These are phyloP conservation scores for Globicephala melas DNA, from an alignment of 2,113 vertebrate genomes.

Conservation along the genomic window DNA sequence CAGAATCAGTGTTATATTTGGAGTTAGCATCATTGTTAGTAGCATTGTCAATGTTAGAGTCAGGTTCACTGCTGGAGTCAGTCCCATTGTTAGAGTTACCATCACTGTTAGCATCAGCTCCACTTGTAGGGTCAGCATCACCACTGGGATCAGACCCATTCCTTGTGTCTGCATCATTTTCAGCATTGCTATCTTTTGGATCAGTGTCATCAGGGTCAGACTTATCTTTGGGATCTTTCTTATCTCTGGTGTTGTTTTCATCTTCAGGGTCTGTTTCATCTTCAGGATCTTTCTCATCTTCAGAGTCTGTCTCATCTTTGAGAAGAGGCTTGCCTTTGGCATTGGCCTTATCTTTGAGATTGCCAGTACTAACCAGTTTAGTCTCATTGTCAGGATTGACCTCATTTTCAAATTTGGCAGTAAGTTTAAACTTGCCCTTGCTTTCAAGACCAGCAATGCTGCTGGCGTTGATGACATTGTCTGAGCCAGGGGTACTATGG, in stretches of 20 bases:
- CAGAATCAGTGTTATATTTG: neutral
- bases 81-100: conserved; percentile 16
- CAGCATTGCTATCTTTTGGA: conserved; percentile 36
- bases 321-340: neutral
- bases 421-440: neutral
- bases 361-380: neutral
- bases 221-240: conserved; percentile 64
- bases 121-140: conserved; percentile 15
- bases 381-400: neutral
- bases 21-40: neutral
- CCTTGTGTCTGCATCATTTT: conserved; percentile 13
- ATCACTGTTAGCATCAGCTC: neutral
- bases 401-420: neutral
- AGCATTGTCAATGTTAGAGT: neutral
- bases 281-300: conserved; percentile 30
- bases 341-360: neutral
- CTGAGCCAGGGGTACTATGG: neutral
- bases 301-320: conserved; percentile 39
- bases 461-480: neutral
- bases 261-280: conserved; percentile 53
- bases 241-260: conserved; percentile 30
- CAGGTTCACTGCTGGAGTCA: neutral
- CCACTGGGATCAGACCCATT: neutral
- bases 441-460: neutral
- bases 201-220: conserved; percentile 47